Conservation (phyloP, 92 coral and sea anemone species). For the Porites evermanni region DNA sequence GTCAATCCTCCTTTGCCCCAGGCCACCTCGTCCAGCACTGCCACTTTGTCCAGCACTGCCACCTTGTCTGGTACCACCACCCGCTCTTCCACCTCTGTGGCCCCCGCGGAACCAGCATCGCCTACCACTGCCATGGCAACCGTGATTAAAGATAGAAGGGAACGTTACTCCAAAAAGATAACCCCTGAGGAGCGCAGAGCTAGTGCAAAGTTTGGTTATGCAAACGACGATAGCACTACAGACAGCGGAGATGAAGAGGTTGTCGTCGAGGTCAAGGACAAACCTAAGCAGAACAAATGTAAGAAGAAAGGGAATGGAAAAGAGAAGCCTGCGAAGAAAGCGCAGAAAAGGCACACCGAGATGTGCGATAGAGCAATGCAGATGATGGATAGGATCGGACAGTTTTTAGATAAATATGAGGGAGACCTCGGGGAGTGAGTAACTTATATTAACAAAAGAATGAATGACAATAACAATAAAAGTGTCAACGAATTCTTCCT, state of each 20-base stretch:
- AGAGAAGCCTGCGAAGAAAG: not conserved
- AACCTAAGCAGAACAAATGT: too few relatives aligned
- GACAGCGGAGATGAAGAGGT: too few relatives aligned
- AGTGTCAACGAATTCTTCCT: not conserved
- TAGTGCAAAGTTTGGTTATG: conserved; percentile 2
- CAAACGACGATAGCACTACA: too few relatives aligned
- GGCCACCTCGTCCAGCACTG: too few relatives aligned
- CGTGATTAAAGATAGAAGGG: too few relatives aligned
- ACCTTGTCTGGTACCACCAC: not conserved
- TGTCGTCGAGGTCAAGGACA: too few relatives aligned
- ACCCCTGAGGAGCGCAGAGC: not conserved
- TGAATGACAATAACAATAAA: conserved; percentile 1
- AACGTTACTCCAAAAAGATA: not conserved
- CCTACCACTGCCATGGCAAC: too few relatives aligned
- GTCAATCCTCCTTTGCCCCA: too few relatives aligned
- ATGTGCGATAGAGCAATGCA: not conserved
- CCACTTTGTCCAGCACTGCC: not conserved
- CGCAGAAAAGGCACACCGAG: not conserved
- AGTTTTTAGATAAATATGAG: too few relatives aligned
- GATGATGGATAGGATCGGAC: too few relatives aligned
- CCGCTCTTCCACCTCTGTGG: not conserved
- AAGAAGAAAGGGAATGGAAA: not conserved
- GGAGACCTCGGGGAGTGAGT: too few relatives aligned
- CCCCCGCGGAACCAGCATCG: too few relatives aligned
- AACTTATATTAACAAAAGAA: not conserved